Base-by-base conservation (phyloP, 2,888 invertebrate genomes). In the Amorpha juglandis region DNA sequence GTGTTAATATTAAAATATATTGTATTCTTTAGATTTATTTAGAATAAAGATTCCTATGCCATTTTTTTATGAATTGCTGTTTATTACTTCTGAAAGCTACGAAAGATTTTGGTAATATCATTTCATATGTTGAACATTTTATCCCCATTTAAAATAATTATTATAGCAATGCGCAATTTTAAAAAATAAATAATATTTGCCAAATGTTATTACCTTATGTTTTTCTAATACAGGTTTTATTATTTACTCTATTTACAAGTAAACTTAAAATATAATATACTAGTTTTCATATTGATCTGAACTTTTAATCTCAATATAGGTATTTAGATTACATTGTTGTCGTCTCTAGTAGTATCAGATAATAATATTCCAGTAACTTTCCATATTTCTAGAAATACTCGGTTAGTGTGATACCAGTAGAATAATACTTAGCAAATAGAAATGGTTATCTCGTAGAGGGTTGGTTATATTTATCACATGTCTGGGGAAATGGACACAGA, bases 281-380 rank as follows among this genome's bases (percentile, higher is more conserved):
- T 16, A 38, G 38, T 38, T 58, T 58, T 58, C 12, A 58, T 58
- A 19, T 19, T 21, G 58, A 58, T 58, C 58, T 58, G 58, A 58
- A 6, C 16, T 42, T 19, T 19, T 12, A 42, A 58, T 58, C 38
- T 58, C 42, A 38, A 12, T 42, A 27, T 42, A 16, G 16, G 11
- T 38, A 19, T 38, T 19, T 38, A 19, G 16, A 38, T 9, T 58
- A 42, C 11, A 58, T 58, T 42, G 19, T 3, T 42, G 19, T 38
- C 38, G 9, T 58, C 42, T 55, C 55, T 8, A 16, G 11, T 35
- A 14, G 19, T 19, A 12, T 58, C 16, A 1, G 1, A 42, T 58
- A 55, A 16, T 8, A 8, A 11, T 11, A 14, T 45, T 0, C 45
- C 19, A 11, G 19, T 9, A 50, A 9, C 1, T 50, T 16, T 50